phyloP scores from a whole-genome alignment of 2,797 vertebrate species.

The Epinephelus coioides region DNA sequence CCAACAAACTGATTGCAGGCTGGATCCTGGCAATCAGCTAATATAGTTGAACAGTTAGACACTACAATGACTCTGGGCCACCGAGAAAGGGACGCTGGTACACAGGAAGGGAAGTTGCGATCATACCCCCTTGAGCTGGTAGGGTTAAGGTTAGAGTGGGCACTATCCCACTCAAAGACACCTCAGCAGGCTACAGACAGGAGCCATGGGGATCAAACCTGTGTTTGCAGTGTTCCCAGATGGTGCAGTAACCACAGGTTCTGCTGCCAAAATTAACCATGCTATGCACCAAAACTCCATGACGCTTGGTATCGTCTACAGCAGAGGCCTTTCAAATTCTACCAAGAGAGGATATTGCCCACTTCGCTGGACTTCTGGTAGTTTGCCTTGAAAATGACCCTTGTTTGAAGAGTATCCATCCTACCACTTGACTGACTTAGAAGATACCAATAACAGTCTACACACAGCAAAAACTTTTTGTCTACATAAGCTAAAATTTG shows the following conservation, averaged over 20 bases:
- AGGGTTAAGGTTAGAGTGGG: neutral
- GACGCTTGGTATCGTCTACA: neutral
- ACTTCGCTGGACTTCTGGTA: neutral
- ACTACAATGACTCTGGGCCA: neutral
- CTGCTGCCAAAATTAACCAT: neutral
- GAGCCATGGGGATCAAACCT: neutral
- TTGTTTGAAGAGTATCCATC: neutral
- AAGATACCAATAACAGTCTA: neutral
- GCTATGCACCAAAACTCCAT: neutral
- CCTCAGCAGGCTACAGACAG: conserved; percentile 1
- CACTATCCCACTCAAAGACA: neutral
- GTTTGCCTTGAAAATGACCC: neutral
- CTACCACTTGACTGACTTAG: neutral
- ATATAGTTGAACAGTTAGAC: neutral
- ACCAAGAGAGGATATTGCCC: neutral
- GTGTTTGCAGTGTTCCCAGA: neutral
- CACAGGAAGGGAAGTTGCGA: neutral
- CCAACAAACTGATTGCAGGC: conserved; percentile 4
- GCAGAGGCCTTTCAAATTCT: neutral
- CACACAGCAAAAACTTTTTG: neutral
- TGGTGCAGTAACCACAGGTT: neutral
- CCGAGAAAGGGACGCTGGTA: neutral
- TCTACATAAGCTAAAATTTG: conserved; percentile 20
- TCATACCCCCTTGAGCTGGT: neutral
- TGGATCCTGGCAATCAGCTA: conserved; percentile 28